phyloP scores from a whole-genome alignment of 1,140 invertebrate species.

The Dreissena polymorpha region DNA sequence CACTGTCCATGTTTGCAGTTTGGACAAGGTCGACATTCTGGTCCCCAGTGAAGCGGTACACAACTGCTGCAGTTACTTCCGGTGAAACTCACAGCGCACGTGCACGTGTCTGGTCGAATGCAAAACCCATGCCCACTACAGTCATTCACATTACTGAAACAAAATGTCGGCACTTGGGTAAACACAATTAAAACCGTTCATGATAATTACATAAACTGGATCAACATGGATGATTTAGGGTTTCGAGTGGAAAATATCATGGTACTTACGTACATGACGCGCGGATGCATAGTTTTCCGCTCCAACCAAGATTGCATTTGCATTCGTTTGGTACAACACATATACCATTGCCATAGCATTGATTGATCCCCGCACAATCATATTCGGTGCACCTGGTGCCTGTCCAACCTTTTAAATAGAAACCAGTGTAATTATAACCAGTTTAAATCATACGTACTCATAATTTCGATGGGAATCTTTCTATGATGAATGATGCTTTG shows the following conservation, averaged over 20 bases:
- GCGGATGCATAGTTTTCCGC: conserved; percentile 8
- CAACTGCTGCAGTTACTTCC: conserved; percentile 58
- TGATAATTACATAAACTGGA: conserved; percentile 50
- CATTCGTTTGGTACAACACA: conserved; percentile 54
- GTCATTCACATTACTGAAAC: conserved; percentile 48
- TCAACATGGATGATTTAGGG: not conserved
- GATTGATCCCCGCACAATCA: conserved; percentile 46
- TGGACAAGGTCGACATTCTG: conserved; percentile 57
- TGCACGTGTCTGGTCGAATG: conserved; percentile 54
- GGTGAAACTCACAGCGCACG: conserved; percentile 43
- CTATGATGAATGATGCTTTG: too few species aligned
- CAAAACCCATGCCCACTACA: conserved; percentile 59
- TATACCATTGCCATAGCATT: conserved; percentile 52
- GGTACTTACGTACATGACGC: conserved; percentile 45
- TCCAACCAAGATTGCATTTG: conserved; percentile 50
- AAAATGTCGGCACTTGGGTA: conserved; percentile 4
- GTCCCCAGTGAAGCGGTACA: conserved; percentile 52
- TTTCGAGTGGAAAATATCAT: not conserved
- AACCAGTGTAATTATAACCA: too few species aligned
- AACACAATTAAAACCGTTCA: conserved; percentile 30
- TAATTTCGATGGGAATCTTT: too few species aligned
- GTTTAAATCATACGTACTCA: too few species aligned
- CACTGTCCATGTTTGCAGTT: conserved; percentile 42
- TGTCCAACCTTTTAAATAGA: conserved; percentile 33
- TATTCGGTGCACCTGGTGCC: conserved; percentile 40